Evolutionary conservation across 2,888 invertebrate genomes (phyloP), one percentile per base, ranked within the genome.

Genomic region (Volucella bombylans): DNA sequence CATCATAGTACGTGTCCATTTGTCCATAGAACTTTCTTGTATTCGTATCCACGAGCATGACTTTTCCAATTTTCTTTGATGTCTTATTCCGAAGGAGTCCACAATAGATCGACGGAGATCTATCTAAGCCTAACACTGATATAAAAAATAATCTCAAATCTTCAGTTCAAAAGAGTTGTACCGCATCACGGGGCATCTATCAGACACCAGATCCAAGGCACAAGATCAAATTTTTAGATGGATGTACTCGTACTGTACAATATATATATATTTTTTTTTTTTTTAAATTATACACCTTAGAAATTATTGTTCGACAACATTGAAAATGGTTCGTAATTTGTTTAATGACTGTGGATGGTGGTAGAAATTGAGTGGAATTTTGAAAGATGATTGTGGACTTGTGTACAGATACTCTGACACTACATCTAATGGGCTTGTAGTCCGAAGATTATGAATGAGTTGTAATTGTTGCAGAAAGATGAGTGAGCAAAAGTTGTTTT

Each of bases 261-360:
- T n/a, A n/a, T n/a, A n/a, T n/a, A n/a, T n/a, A n/a, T n/a, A n/a
- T 41, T 43, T 41, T 6, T 31, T 4, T 31, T 4, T 31, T 31
- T 31, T 31, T 31, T 31, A 67, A 68, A 77, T 52, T 67, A 43
- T 31, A 65, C 64, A 52, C 52, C 68, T 57, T 47, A 59, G 41
- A 57, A 69, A 81, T 81, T 81, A 76, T 74, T 69, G 50, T 76
- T 76, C 57, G 76, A 64, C 45, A 73, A 67, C 61, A 50, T 38
- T 54, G 39, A 62, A 68, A 72, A 79, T 72, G 23, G 12, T 62
- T 67, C 52, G 67, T 45, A 59, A 79, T 73, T 79, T 73, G 43
- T 61, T 72, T 80, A 74, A 74, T 65, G 74, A 65, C 57, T 65
- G 55, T 65, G 59, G 50, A 61, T 49, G 41, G 38, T 15, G 11